Conservation (phyloP, 2,113 vertebrate genomes). For the Antechinus stuartii region DNA sequence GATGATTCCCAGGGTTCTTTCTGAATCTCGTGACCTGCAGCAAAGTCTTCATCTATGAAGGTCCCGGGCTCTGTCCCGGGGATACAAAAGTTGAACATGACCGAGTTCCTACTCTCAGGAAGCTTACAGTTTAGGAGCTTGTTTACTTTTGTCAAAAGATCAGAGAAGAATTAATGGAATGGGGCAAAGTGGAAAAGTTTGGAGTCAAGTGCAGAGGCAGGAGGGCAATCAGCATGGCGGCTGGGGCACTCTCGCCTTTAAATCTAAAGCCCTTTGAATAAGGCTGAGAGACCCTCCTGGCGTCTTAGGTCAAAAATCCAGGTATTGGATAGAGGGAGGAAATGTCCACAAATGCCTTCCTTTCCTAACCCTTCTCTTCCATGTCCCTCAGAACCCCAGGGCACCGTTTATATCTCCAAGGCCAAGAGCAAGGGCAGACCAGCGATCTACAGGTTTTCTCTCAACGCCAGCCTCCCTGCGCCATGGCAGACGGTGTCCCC, state of each 20-base stretch:
- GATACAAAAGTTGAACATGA: too few relatives aligned
- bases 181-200: background rate
- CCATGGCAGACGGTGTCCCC: constrained; percentile 91
- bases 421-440: constrained; percentile 86
- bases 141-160: too few relatives aligned
- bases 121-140: too few relatives aligned
- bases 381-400: constrained; percentile 84
- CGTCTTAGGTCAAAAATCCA: background rate
- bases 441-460: constrained; percentile 92
- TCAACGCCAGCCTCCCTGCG: constrained; percentile 89
- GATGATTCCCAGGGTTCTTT: too few relatives aligned
- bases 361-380: background rate
- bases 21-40: too few relatives aligned
- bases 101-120: too few relatives aligned
- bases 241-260: background rate
- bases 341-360: background rate
- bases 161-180: too few relatives aligned
- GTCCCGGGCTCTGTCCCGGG: too few relatives aligned
- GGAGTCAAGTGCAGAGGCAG: background rate
- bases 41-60: too few relatives aligned
- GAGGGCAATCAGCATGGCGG: background rate
- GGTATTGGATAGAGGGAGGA: background rate
- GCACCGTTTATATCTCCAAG: constrained; percentile 94
- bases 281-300: background rate
- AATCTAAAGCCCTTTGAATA: background rate